Percentiles rank a stretch among this genome's conserved stretches.
Evolutionary conservation across 2,888 invertebrate genomes (phyloP).

Genomic region (Tribolium freemani): DNA sequence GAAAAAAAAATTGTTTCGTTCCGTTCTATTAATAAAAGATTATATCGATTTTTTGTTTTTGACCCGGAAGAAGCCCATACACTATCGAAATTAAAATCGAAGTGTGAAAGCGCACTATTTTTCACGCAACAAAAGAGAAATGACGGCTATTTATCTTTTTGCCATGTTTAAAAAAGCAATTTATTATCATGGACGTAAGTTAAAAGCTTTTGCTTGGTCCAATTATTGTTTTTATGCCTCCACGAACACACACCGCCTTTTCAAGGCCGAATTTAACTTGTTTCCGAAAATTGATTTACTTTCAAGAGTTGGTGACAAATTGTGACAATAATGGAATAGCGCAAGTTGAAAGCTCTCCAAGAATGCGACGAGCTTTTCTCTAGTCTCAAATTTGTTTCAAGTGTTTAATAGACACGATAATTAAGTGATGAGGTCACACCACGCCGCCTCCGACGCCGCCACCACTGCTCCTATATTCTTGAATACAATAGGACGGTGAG

Average conservation of each 20-base stretch:
- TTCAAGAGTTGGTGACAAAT: not conserved
- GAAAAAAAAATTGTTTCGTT: no score
- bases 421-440: constrained; percentile 38
- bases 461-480: constrained; percentile 47
- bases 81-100: no score
- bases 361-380: no score
- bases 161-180: constrained; percentile 27
- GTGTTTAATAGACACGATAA: constrained; percentile 24
- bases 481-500: constrained; percentile 59
- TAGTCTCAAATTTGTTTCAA: not conserved
- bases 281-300: not conserved
- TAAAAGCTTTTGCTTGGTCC: constrained; percentile 30
- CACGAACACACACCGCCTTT: not conserved
- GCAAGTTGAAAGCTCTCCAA: no score
- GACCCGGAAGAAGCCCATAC: no score
- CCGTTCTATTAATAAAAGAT: no score
- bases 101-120: constrained; percentile 1
- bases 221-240: not conserved
- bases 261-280: not conserved
- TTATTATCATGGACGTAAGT: constrained; percentile 28
- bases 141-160: constrained; percentile 29
- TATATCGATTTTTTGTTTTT: no score
- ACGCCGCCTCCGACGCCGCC: constrained; percentile 17
- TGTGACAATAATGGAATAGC: not conserved
- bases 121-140: constrained; percentile 18